These are phyloP conservation scores for Sesamia nonagrioides DNA, from an alignment of 1,140 invertebrate species.

Conservation along the genomic window DNA sequence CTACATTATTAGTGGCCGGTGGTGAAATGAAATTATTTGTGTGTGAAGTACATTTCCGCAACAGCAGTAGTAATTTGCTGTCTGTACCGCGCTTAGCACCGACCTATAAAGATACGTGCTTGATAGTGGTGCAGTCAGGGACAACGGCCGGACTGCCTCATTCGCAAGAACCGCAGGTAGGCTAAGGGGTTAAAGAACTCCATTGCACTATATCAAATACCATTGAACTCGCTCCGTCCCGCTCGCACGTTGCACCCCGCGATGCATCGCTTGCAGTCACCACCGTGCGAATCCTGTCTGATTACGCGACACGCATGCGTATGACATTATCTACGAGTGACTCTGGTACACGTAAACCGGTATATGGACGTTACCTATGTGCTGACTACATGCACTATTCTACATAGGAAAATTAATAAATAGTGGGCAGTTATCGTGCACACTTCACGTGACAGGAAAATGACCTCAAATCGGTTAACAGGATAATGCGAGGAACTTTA, in stretches of 20 bases:
- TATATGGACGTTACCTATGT: slow-evolving; percentile 49
- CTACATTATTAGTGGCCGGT: background rate
- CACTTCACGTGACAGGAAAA: slow-evolving; percentile 31
- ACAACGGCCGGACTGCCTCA: slow-evolving; percentile 84
- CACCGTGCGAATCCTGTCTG: slow-evolving; percentile 84
- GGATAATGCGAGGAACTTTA: slow-evolving; percentile 7
- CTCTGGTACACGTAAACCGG: slow-evolving; percentile 61
- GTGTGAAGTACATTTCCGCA: background rate
- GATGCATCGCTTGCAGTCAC: slow-evolving; percentile 76
- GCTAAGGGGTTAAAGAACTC: slow-evolving; percentile 88
- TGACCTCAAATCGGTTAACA: background rate
- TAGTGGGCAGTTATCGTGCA: slow-evolving; percentile 19
- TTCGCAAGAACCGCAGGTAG: slow-evolving; percentile 87
- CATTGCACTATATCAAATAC: slow-evolving; percentile 88
- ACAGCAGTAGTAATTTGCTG: slow-evolving; percentile 60
- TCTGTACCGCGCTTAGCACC: slow-evolving; percentile 70
- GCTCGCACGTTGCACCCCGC: slow-evolving; percentile 74
- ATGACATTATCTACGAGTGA: slow-evolving; percentile 73
- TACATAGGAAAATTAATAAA: slow-evolving; percentile 38
- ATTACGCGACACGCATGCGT: slow-evolving; percentile 84
- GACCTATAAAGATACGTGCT: slow-evolving; percentile 85
- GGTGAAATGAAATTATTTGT: too few species aligned
- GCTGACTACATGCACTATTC: slow-evolving; percentile 1
- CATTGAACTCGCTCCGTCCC: slow-evolving; percentile 85
- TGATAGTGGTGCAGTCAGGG: slow-evolving; percentile 82